Conservation (phyloP, 2,888 invertebrate species). For the Aphodius granarius region DNA sequence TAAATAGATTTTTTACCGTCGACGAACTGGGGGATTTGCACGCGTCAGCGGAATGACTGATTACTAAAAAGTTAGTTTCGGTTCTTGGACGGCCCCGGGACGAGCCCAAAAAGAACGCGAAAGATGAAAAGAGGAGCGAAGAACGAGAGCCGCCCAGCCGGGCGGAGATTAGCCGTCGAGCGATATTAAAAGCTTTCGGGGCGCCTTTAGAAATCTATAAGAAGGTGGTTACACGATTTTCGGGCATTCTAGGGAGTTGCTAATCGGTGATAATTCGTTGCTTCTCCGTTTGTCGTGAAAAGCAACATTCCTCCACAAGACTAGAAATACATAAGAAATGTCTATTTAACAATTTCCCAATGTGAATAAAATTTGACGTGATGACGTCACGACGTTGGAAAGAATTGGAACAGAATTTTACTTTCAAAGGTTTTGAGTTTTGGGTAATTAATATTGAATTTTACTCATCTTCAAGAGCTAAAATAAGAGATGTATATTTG, state of each 20-base stretch:
- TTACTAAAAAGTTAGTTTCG: slow-evolving; percentile 4
- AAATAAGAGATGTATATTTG: no score
- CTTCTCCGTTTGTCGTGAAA: background rate
- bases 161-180: background rate
- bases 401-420: no score
- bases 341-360: no score
- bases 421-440: no score
- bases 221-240: background rate
- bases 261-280: background rate
- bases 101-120: background rate
- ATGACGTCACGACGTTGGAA: no score
- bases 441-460: no score
- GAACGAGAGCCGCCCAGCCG: background rate
- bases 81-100: background rate
- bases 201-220: background rate
- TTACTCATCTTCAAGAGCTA: no score
- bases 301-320: background rate
- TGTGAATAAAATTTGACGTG: no score
- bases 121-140: background rate
- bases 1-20: slow-evolving; percentile 13
- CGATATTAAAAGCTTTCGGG: background rate
- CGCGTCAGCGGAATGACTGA: slow-evolving; percentile 11
- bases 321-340: no score
- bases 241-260: background rate
- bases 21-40: slow-evolving; percentile 1